A percentile compares a stretch with the other conserved stretches of the same genome.
phyloP scores from a whole-genome alignment of 2,888 invertebrate species.

The Onchidella celtica region DNA sequence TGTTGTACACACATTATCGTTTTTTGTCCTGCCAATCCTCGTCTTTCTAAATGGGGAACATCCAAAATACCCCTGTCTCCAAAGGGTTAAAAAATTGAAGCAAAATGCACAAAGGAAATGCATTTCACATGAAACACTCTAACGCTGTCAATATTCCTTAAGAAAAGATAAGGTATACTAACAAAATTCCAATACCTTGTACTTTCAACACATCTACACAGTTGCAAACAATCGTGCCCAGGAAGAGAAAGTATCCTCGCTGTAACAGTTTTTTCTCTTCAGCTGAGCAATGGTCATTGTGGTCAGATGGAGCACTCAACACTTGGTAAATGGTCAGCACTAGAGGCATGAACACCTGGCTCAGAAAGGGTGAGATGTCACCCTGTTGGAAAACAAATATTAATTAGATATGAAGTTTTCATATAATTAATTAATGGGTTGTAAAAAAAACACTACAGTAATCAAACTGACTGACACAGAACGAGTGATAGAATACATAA shows the following conservation, averaged over 20 bases:
- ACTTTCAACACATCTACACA: conserved; percentile 80
- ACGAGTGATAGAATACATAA: too few relatives aligned
- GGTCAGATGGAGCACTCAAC: conserved; percentile 80
- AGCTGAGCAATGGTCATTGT: conserved; percentile 81
- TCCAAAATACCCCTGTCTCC: too few relatives aligned
- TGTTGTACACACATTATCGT: too few relatives aligned
- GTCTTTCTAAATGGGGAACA: too few relatives aligned
- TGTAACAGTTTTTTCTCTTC: conserved; percentile 81
- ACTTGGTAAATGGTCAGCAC: conserved; percentile 81
- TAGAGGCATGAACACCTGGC: conserved; percentile 82
- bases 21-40: too few relatives aligned
- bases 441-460: neutral
- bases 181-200: too few relatives aligned
- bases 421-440: neutral
- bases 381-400: conserved; percentile 75
- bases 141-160: too few relatives aligned
- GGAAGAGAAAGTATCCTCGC: conserved; percentile 81
- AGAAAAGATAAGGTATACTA: too few relatives aligned
- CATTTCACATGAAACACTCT: too few relatives aligned
- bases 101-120: too few relatives aligned
- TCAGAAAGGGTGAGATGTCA: conserved; percentile 81
- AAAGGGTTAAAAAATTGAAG: too few relatives aligned
- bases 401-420: too few relatives aligned
- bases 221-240: conserved; percentile 81
- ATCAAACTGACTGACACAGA: neutral